Percentiles rank a stretch among this genome's conserved stretches.
Conservation (phyloP, 1,140 invertebrate species). For the Diorhabda carinulata region DNA sequence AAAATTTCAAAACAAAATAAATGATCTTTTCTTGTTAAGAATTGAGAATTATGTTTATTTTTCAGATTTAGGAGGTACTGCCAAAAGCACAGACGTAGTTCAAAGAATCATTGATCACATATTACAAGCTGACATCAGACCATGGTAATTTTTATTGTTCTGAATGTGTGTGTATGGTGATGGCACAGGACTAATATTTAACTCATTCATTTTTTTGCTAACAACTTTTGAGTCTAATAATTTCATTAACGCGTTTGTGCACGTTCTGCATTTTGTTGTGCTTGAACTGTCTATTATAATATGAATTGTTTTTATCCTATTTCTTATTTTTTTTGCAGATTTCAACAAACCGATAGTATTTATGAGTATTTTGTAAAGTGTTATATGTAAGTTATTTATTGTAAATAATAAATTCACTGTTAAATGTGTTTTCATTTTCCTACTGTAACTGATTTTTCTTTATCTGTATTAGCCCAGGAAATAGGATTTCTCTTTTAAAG, state of each 20-base stretch:
- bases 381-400: background rate
- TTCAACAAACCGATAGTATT: background rate
- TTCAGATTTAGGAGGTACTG: conserved; percentile 61
- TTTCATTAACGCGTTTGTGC: background rate
- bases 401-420: conserved; percentile 8
- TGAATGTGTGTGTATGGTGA: background rate
- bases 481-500: too few relatives aligned
- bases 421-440: background rate
- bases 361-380: background rate
- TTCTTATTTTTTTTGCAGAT: conserved; percentile 1
- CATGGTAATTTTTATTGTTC: conserved; percentile 39
- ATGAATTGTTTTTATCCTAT: background rate
- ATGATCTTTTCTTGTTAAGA: background rate
- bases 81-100: conserved; percentile 66
- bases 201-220: background rate
- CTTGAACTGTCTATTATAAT: background rate
- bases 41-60: conserved; percentile 14
- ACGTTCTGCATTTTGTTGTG: background rate
- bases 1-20: too few relatives aligned
- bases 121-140: conserved; percentile 41
- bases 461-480: too few relatives aligned
- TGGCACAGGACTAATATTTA: background rate
- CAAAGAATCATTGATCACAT: conserved; percentile 65
- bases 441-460: too few relatives aligned
- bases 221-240: background rate